Evolutionary conservation across 2,113 vertebrate genomes (phyloP), one percentile per base, ranked within the genome.

Genomic region (Archocentrus centrarchus): DNA sequence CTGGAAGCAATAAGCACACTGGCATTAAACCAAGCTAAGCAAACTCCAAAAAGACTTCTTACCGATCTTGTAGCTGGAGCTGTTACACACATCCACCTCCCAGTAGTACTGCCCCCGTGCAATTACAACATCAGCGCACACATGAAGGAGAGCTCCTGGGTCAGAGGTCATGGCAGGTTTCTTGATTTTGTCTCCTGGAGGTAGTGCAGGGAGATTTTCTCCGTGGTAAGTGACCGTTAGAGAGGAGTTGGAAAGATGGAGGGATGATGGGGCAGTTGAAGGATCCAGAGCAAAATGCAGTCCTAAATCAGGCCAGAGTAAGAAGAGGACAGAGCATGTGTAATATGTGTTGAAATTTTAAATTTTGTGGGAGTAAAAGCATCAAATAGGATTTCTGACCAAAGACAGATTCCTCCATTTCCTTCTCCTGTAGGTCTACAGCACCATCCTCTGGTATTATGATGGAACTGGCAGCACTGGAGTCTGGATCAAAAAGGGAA

Each of bases 81-180:
- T 96, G 93, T 96, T 95, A 15, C 89, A 95, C 61, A 96, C 95
- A 9, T 96, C 96, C 76, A 94, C 94, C 64, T 96, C 95, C 95
- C 95, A 95, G 91, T 96, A 96, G 82, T 92, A 96, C 81, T 95
- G 95, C 17, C 93, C 95, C 20, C 35, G 89, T 58, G 37, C 47
- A 32, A 96, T 81, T 50, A 88, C 70, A 9, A 94, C 86, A 14
- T 94, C 87, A 1, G 86, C 90, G 2, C 85, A 61, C 66, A 93
- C 90, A 64, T 88, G 81, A n/a, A 88, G 86, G 11, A 94, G 66
- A 2, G 32, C 59, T 9, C 13, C 0, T 3, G 70, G 55, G 47
- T 85, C 87, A 64, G 22, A 59, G 47, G 77, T 39, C 44, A 50
- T 9, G 39, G 20, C 11, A 0, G 81, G 11, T 57, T 80, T 47